These are phyloP conservation scores for Lasioglossum vierecki DNA, from an alignment of 2,888 invertebrate genomes.

Conservation along the genomic window DNA sequence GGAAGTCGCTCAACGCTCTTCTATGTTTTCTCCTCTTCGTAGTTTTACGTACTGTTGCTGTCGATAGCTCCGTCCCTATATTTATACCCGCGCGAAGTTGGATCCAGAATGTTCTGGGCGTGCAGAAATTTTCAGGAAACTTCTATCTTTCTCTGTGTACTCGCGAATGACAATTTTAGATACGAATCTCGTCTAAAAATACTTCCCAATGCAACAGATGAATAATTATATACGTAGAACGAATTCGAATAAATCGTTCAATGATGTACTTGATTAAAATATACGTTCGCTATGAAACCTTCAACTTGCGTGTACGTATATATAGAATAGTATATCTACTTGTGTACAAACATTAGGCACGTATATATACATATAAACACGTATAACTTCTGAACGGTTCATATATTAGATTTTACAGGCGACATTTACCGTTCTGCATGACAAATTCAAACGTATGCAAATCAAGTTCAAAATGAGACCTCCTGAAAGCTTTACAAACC, in stretches of 20 bases:
- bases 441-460: too few species aligned
- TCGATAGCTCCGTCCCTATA: neutral
- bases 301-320: too few species aligned
- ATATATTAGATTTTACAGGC: too few species aligned
- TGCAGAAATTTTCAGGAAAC: slow-evolving; percentile 34
- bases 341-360: too few species aligned
- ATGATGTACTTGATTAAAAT: neutral
- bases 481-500: too few species aligned
- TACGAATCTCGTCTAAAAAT: neutral
- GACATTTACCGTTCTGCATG: too few species aligned
- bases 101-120: slow-evolving; percentile 45
- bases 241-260: neutral
- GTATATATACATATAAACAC: too few species aligned
- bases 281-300: neutral
- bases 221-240: neutral
- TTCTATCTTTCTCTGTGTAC: neutral
- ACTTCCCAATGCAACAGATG: neutral
- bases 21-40: neutral
- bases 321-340: too few species aligned
- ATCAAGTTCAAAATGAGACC: too few species aligned
- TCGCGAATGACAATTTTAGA: neutral
- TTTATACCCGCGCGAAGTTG: slow-evolving; percentile 38
- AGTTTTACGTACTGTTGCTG: slow-evolving; percentile 20
- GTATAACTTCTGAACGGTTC: neutral
- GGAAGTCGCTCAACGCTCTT: neutral